These are phyloP conservation scores for Cydia amplana DNA, from an alignment of 1,140 invertebrate species.

Conservation along the genomic window DNA sequence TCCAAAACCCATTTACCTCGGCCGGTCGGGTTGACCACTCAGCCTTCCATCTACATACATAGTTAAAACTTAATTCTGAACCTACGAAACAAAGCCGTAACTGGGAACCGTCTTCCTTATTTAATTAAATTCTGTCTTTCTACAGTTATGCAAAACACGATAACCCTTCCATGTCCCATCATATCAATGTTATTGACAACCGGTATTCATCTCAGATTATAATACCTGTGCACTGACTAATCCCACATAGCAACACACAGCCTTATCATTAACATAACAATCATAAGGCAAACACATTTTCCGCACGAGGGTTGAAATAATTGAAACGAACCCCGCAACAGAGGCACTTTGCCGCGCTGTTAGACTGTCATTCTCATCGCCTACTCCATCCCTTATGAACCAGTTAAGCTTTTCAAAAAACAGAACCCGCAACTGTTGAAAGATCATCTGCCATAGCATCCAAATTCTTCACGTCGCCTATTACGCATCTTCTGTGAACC, in stretches of 20 bases:
- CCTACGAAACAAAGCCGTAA: no score
- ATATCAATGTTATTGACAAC: conserved; percentile 10
- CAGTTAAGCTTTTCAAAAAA: no score
- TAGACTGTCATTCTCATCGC: neutral
- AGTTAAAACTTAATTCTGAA: no score
- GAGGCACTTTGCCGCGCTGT: conserved; percentile 27
- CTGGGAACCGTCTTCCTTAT: neutral
- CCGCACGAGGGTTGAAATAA: conserved; percentile 25
- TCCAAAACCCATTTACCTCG: no score
- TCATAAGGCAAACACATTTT: conserved; percentile 21
- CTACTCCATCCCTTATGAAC: neutral
- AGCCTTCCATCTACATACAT: no score
- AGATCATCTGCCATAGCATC: no score
- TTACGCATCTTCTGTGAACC: neutral
- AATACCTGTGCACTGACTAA: conserved; percentile 2
- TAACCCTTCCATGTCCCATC: neutral
- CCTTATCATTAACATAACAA: conserved; percentile 29
- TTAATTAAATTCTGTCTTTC: neutral
- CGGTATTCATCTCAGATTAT: neutral
- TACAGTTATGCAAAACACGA: neutral
- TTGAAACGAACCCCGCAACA: conserved; percentile 22
- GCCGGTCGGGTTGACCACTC: no score
- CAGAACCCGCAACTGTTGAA: no score
- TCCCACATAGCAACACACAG: conserved; percentile 4
- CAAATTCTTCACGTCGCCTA: neutral